Evolutionary conservation across 2,797 vertebrate species (phyloP), one percentile per base, ranked within the genome.

Genomic region (Sebastes iracundus): DNA sequence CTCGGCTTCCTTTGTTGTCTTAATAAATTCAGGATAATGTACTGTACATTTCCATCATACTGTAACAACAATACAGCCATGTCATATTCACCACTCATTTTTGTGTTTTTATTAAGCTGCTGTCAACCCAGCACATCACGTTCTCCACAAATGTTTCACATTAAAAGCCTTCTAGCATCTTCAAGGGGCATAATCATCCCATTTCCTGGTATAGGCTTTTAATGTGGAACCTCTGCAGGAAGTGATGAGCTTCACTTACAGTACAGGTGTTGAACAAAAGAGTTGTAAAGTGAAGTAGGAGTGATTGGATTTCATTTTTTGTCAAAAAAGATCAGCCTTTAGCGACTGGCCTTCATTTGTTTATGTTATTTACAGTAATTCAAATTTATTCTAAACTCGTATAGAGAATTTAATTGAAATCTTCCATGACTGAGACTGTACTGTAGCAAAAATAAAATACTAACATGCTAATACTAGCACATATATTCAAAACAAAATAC

Each of bases 61-160:
- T 65, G 9, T 27, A 12, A 53, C 20, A 23, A 20, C 61, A 72
- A 32, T 30, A 32, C 27, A 30, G 11, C n/a, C 14, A 18, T 5
- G 12, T 64, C 16, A 33, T 20, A 28, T 30, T 42, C 27, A 60
- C 22, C 18, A 22, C 20, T 46, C 1, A 11, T 13, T 22, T 68
- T 22, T 12, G 30, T 52, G 27, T n/a, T 16, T n/a, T 3, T 0
- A 3, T 32, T 38, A 33, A 35, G 32, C 20, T 61, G 20, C 55
- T 25, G 20, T 73, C 28, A 62, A 4, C 69, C 4, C 49, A 38
- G 23, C 9, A 22, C 68, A 28, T 77, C 12, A 72, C 11, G 16
- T 82, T n/a, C 38, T 72, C 12, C 30, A 22, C 28, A 59, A 25
- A 52, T 63, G 18, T 63, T 81, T 86, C 60, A 81, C 18, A 70